These are phyloP conservation scores for Ecliptopera silaceata DNA, from an alignment of 2,888 invertebrate species.

Conservation along the genomic window DNA sequence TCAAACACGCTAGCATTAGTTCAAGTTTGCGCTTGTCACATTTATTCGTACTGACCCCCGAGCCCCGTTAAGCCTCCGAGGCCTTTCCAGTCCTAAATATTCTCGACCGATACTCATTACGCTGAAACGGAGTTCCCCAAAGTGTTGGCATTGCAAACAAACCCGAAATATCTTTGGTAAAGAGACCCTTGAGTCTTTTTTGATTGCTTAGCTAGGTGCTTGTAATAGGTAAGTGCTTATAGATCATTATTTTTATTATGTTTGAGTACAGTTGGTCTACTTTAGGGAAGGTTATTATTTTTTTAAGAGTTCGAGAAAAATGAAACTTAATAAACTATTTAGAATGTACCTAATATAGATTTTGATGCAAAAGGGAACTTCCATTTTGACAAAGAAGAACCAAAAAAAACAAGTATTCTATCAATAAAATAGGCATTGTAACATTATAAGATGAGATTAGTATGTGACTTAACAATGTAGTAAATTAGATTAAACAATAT, in stretches of 20 bases:
- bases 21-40: no score
- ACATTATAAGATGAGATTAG: conserved; percentile 24
- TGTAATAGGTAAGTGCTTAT: no score
- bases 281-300: no score
- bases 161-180: not conserved
- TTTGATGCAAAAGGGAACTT: no score
- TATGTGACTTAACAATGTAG: not conserved
- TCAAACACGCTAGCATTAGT: no score
- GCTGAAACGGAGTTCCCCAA: conserved; percentile 24
- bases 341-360: no score
- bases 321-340: no score
- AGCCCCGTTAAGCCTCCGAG: conserved; percentile 38
- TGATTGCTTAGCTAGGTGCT: no score
- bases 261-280: conserved; percentile 16
- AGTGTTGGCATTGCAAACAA: not conserved
- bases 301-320: no score
- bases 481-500: not conserved
- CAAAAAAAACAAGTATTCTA: no score
- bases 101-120: conserved; percentile 43
- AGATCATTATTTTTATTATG: no score
- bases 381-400: no score
- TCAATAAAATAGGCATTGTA: conserved; percentile 25
- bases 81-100: conserved; percentile 40
- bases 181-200: not conserved
- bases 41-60: conserved; percentile 5